A percentile compares a stretch with the other conserved stretches of the same genome.
Evolutionary conservation across 2,797 vertebrate species (phyloP).

Genomic region (Sphaeramia orbicularis): DNA sequence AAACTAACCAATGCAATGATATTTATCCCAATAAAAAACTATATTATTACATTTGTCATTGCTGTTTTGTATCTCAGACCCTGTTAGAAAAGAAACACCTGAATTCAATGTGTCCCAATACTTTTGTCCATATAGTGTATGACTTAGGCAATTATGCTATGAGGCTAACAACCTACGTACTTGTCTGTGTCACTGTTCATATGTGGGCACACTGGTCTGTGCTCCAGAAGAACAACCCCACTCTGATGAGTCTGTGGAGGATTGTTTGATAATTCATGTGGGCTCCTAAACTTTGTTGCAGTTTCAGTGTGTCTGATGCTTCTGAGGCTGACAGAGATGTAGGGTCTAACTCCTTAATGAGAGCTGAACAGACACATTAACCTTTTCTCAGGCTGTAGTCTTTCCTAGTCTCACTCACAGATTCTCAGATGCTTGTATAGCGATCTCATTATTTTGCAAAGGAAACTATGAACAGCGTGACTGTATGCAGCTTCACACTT

Average conservation of each 20-base stretch:
- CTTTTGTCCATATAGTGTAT: too few relatives aligned
- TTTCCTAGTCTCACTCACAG: constrained; percentile 22
- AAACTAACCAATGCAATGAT: too few relatives aligned
- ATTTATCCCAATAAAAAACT: too few relatives aligned
- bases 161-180: constrained; percentile 37
- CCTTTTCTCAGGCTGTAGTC: constrained; percentile 63
- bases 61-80: too few relatives aligned
- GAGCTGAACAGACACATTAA: constrained; percentile 68
- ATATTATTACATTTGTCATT: too few relatives aligned
- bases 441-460: constrained; percentile 56
- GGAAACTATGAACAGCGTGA: constrained; percentile 48
- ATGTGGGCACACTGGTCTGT: constrained; percentile 22
- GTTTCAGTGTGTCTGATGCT: constrained; percentile 35
- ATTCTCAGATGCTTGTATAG: constrained; percentile 31
- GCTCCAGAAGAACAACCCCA: constrained; percentile 11
- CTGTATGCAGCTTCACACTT: not conserved
- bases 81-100: too few relatives aligned
- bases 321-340: constrained; percentile 45
- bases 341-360: constrained; percentile 48
- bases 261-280: too few relatives aligned
- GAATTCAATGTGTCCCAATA: too few relatives aligned
- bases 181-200: not conserved
- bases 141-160: too few relatives aligned
- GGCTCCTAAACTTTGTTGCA: too few relatives aligned
- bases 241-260: too few relatives aligned